phyloP scores from a whole-genome alignment of 2,113 vertebrate species.

The Pyxicephalus adspersus region DNA sequence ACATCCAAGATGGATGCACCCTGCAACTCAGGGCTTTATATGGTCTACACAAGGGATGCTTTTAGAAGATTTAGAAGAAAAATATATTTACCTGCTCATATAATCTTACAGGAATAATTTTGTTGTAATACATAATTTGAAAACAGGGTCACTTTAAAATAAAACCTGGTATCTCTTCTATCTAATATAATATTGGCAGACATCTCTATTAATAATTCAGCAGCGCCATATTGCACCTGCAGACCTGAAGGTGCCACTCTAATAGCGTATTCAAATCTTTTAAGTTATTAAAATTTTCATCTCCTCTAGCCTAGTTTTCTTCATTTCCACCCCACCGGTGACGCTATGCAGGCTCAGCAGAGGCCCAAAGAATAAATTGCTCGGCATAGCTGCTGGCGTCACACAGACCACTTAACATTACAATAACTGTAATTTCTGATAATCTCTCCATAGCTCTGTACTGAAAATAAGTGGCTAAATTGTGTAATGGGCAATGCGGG shows the following conservation, averaged over 20 bases:
- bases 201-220: conserved; percentile 32
- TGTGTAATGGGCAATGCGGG: conserved; percentile 10
- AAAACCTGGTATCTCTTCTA: no score
- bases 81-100: no score
- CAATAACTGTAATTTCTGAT: conserved; percentile 22
- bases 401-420: conserved; percentile 29
- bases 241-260: conserved; percentile 5
- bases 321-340: not conserved
- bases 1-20: no score
- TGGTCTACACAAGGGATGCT: no score
- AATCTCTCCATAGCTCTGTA: not conserved
- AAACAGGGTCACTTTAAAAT: no score
- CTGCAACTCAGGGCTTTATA: no score
- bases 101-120: no score
- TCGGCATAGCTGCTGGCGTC: conserved; percentile 16
- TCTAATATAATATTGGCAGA: not conserved
- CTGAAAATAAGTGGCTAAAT: conserved; percentile 11
- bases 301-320: not conserved
- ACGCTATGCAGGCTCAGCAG: not conserved
- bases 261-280: not conserved
- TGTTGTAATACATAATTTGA: no score
- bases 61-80: no score
- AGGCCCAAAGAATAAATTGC: not conserved
- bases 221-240: conserved; percentile 21
- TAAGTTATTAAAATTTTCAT: not conserved